Conservation (phyloP, 2,113 vertebrate genomes). For the Macaca fascicularis region T2T-MFA8v1.1 NC_088394.1:7966001-7966500, state of each 20-base stretch:
- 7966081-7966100: not conserved
- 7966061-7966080: not conserved
- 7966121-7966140: not conserved
- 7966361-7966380: not conserved
- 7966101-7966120: not conserved
- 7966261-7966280: not conserved
- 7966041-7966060: not conserved
- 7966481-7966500: no score
- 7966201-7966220: no score
- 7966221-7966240: not conserved
- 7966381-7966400: not conserved
- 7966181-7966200: not conserved
- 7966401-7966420: not conserved
- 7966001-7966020: no score
- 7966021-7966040: not conserved
- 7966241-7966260: not conserved
- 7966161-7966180: not conserved
- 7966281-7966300: not conserved
- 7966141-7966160: not conserved
- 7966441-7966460: not conserved
- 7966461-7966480: no score
- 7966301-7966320: not conserved
- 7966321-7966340: rapidly evolving
- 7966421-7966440: not conserved
- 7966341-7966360: not conserved